These are phyloP conservation scores for Megalurothrips usitatus DNA, from an alignment of 2,888 invertebrate species.

Conservation along the genomic window DNA sequence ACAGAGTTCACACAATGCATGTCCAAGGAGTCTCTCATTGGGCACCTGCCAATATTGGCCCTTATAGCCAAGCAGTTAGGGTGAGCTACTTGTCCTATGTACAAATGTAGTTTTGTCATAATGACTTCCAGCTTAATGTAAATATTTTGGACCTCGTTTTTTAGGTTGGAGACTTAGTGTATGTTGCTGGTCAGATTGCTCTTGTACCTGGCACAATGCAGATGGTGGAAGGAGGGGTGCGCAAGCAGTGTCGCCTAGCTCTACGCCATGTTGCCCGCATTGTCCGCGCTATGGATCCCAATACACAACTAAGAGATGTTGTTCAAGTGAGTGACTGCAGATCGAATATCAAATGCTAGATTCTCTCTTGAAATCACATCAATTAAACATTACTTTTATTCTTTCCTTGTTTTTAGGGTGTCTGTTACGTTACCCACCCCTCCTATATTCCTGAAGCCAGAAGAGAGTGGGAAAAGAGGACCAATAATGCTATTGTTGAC, in stretches of 20 bases:
- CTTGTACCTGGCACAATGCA: slow-evolving; percentile 77
- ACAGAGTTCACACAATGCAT: slow-evolving; percentile 72
- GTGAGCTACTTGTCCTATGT: slow-evolving; percentile 49
- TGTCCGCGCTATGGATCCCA: slow-evolving; percentile 72
- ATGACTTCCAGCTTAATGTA: background rate
- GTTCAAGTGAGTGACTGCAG: slow-evolving; percentile 58
- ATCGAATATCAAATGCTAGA: background rate
- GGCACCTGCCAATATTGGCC: slow-evolving; percentile 97
- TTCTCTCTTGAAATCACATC: background rate
- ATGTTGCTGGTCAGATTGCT: slow-evolving; percentile 89
- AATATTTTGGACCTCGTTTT: slow-evolving; percentile 11
- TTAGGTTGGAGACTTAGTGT: slow-evolving; percentile 75
- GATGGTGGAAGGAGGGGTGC: slow-evolving; percentile 70
- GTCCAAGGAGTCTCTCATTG: slow-evolving; percentile 94
- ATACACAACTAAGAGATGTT: slow-evolving; percentile 74
- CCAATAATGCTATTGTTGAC: slow-evolving; percentile 82
- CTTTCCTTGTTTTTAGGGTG: slow-evolving; percentile 53
- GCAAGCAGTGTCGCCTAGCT: slow-evolving; percentile 75
- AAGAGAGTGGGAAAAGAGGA: slow-evolving; percentile 74
- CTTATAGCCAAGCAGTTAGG: slow-evolving; percentile 88
- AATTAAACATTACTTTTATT: background rate
- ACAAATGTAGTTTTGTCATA: background rate
- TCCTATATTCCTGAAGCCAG: slow-evolving; percentile 68
- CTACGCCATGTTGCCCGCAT: slow-evolving; percentile 78
- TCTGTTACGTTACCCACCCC: slow-evolving; percentile 78